Percentiles rank a stretch among this genome's conserved stretches.
Conservation (phyloP, 2,888 invertebrate genomes). For the Crossocerus cetratus region DNA sequence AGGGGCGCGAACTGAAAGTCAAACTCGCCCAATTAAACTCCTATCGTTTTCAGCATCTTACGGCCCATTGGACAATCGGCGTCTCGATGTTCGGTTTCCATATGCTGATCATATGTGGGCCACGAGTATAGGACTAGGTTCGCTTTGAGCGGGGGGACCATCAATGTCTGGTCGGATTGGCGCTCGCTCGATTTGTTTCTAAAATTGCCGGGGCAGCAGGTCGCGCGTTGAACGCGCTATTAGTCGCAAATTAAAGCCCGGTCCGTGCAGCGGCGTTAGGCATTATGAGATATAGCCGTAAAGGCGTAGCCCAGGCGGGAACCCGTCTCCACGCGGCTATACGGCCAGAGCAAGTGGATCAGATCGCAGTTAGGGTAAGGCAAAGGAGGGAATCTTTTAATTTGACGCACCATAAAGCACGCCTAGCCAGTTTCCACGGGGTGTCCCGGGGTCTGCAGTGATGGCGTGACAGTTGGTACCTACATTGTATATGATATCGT, state of each 20-base stretch:
- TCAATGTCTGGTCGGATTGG: conserved; percentile 1
- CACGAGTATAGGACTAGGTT: too few relatives aligned
- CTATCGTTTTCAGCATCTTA: too few relatives aligned
- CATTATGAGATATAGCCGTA: conserved; percentile 34
- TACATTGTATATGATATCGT: conserved; percentile 70
- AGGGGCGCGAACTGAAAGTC: too few relatives aligned
- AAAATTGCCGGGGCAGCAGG: background rate
- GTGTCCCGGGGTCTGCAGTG: conserved; percentile 48
- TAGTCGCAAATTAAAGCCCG: conserved; percentile 61
- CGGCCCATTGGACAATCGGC: too few relatives aligned
- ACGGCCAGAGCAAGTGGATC: conserved; percentile 58
- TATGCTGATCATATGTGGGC: too few relatives aligned
- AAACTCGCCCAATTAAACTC: too few relatives aligned
- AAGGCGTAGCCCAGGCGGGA: too few relatives aligned
- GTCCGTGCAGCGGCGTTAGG: conserved; percentile 18
- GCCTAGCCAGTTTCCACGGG: conserved; percentile 68
- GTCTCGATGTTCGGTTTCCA: too few relatives aligned
- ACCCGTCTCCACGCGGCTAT: conserved; percentile 11
- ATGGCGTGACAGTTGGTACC: conserved; percentile 73
- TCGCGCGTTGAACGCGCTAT: conserved; percentile 49
- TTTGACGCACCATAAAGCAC: conserved; percentile 77
- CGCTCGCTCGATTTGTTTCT: conserved; percentile 5
- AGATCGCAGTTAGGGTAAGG: conserved; percentile 71
- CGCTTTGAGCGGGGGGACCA: too few relatives aligned
- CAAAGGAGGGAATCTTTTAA: conserved; percentile 76